Evolutionary conservation across 2,113 vertebrate genomes (phyloP), one percentile per base, ranked within the genome.

Genomic region (Podocnemis expansa): DNA sequence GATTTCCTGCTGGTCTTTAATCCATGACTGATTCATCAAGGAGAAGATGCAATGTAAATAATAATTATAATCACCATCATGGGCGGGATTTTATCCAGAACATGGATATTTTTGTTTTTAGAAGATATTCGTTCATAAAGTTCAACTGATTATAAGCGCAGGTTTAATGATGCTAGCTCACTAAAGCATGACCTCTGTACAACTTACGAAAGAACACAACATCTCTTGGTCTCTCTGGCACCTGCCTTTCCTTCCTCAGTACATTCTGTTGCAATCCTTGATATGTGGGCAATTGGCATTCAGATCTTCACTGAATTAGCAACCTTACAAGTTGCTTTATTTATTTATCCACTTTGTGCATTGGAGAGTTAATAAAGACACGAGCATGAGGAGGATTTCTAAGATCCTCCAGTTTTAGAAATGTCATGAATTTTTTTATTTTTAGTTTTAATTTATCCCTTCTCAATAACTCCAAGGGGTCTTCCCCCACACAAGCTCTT

Each of bases 81-180:
- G 49, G 1, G 22, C 43, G 38, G 47, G 11, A 78, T 0, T 58
- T 5, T 67, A 67, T 1, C 2, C 0, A 47, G 12, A 17, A 49
- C 0, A 2, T 7, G n/a, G 31, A 1, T 1, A 79, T 34, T 51
- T 83, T 85, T 86, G 3, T 8, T 89, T 75, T 63, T 16, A 51
- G 0, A 75, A n/a, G 38, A 0, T 4, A 17, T 67, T 58, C 49
- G 41, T 24, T 16, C 56, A 12, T 55, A n/a, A 0, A 49, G 70
- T 31, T 19, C 56, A 73, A 27, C 3, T 51, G 19, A 47, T 92
- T 5, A 89, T 10, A n/a, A 3, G 19, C 13, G 19, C 3, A 12
- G 58, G 54, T 13, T 34, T 21, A 54, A 54, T 2, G 7, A 27
- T 55, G 1, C 2, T 11, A 41, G 25, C 49, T 78, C 27, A 21